These are phyloP conservation scores for Tetanocera ferruginea DNA, from an alignment of 2,888 invertebrate genomes.

Conservation along the genomic window DNA sequence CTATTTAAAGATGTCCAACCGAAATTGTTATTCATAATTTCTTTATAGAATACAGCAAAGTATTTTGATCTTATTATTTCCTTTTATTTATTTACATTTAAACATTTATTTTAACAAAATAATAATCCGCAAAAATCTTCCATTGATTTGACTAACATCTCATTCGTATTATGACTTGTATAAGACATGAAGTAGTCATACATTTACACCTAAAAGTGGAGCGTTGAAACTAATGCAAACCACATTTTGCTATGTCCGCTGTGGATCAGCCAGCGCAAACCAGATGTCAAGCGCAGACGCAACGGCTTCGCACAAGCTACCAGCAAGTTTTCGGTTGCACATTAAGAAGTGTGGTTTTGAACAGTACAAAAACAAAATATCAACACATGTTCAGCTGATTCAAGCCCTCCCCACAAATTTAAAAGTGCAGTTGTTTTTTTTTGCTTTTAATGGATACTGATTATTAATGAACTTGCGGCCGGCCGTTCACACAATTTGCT, in stretches of 20 bases:
- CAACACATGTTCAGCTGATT: too few relatives aligned
- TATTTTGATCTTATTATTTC: too few relatives aligned
- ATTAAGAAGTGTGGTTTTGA: too few relatives aligned
- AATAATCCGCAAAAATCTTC: neutral
- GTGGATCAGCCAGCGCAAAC: neutral
- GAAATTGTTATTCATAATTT: too few relatives aligned
- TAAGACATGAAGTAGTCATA: neutral
- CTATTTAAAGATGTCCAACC: too few relatives aligned
- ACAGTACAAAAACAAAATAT: too few relatives aligned
- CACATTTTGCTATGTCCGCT: neutral
- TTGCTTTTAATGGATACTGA: neutral
- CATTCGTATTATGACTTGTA: too few relatives aligned
- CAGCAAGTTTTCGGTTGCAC: too few relatives aligned
- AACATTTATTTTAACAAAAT: too few relatives aligned
- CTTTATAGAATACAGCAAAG: too few relatives aligned
- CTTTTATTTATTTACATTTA: too few relatives aligned
- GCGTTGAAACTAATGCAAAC: too few relatives aligned
- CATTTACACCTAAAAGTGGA: neutral
- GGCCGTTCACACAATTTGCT: slow-evolving; percentile 27
- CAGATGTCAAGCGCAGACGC: neutral
- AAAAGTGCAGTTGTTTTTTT: neutral
- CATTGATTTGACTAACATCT: neutral
- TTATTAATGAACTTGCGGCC: slow-evolving; percentile 35
- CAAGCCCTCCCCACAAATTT: neutral
- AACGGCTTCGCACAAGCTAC: neutral